phyloP scores from a whole-genome alignment of 2,888 invertebrate species.

The Formica aserva region DNA sequence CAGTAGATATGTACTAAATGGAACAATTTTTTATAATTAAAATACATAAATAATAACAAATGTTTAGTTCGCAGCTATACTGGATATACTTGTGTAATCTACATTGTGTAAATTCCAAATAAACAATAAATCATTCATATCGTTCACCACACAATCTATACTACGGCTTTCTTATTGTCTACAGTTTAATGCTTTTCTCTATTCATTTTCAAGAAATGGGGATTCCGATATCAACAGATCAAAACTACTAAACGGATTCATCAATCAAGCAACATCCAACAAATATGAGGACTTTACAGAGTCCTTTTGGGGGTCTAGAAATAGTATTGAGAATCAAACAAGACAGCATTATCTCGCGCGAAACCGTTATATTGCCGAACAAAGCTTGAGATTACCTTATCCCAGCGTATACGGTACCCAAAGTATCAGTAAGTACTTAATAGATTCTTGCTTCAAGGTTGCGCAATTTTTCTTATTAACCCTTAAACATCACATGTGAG shows the following conservation, averaged over 20 bases:
- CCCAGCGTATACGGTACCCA: conserved; percentile 82
- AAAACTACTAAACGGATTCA: conserved; percentile 77
- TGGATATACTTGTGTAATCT: neutral
- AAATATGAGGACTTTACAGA: conserved; percentile 77
- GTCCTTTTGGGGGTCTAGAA: conserved; percentile 79
- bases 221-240: conserved; percentile 76
- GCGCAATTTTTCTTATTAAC: neutral
- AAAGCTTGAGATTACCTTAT: conserved; percentile 83
- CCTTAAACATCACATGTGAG: no score
- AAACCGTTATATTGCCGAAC: conserved; percentile 88
- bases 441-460: neutral
- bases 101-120: conserved; percentile 59
- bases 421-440: conserved; percentile 78
- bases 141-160: neutral
- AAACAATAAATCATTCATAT: conserved; percentile 53
- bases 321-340: conserved; percentile 82
- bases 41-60: neutral
- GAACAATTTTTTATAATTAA: conserved; percentile 25
- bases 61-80: neutral
- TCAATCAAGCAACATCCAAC: conserved; percentile 73
- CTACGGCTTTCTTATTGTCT: conserved; percentile 5
- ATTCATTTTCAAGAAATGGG: conserved; percentile 76
- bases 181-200: conserved; percentile 36
- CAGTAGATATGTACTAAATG: conserved; percentile 32
- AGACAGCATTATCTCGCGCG: conserved; percentile 88